These are phyloP conservation scores for Calephelis nemesis DNA, from an alignment of 1,140 invertebrate species.

Conservation along the genomic window DNA sequence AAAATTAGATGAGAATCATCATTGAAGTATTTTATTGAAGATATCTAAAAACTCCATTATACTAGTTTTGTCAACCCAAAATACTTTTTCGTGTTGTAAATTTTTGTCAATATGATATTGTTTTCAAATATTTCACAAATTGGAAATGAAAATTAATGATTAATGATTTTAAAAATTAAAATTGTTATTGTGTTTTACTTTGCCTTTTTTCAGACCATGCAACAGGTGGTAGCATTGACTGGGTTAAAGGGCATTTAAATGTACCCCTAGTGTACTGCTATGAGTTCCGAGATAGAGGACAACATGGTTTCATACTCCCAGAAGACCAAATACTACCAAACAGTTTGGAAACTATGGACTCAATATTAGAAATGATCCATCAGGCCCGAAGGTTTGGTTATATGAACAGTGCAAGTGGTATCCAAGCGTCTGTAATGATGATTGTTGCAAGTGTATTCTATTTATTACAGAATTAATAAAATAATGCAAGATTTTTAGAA, in stretches of 20 bases:
- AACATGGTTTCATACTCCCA: conserved; percentile 90
- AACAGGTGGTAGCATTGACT: conserved; percentile 84
- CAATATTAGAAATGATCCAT: conserved; percentile 81
- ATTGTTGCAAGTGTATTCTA: conserved; percentile 21
- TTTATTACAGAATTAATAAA: conserved; percentile 13
- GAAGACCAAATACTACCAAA: conserved; percentile 86
- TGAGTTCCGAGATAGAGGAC: conserved; percentile 85
- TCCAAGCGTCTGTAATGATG: conserved; percentile 29
- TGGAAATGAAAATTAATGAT: no score
- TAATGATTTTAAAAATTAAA: no score
- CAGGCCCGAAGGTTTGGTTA: conserved; percentile 74
- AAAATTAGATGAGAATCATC: no score
- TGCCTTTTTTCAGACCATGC: conserved; percentile 73
- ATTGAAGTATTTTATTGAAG: no score
- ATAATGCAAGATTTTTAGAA: not conserved
- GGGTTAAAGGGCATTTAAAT: conserved; percentile 82
- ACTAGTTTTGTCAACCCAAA: no score
- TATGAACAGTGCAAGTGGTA: conserved; percentile 36
- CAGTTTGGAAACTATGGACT: conserved; percentile 85
- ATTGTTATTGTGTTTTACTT: no score
- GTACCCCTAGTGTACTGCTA: conserved; percentile 83
- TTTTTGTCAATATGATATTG: no score
- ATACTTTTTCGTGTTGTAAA: no score
- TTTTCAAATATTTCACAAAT: no score
- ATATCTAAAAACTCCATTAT: no score